Percentiles rank a stretch among this genome's conserved stretches.
phyloP scores from a whole-genome alignment of 2,797 vertebrate genomes.

The Danionella dracula region DNA sequence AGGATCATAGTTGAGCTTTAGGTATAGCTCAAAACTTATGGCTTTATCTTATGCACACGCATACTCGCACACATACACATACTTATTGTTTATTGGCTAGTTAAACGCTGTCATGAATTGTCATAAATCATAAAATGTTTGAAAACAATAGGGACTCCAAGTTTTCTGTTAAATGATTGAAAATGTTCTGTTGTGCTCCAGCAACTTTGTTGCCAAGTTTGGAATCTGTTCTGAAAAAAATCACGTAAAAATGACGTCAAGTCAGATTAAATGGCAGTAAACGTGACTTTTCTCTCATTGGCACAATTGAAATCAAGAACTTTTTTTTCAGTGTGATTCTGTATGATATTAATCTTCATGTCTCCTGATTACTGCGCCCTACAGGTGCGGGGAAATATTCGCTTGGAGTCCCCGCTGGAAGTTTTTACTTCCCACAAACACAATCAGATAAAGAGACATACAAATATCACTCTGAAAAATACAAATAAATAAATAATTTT shows the following conservation, averaged over 20 bases:
- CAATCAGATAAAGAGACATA: conserved; percentile 39
- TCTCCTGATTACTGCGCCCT: conserved; percentile 4
- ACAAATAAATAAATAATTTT: conserved; percentile 35
- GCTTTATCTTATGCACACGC: conserved; percentile 69
- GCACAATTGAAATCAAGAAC: conserved; percentile 36
- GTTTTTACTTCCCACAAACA: conserved; percentile 28
- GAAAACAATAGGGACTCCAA: conserved; percentile 58
- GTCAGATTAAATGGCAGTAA: conserved; percentile 45
- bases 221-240: conserved; percentile 37
- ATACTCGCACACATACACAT: conserved; percentile 10
- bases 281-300: conserved; percentile 45
- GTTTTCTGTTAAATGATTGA: conserved; percentile 29
- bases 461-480: conserved; percentile 50
- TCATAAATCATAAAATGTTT: conserved; percentile 43
- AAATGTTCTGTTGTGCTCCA: conserved; percentile 33
- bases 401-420: conserved; percentile 58
- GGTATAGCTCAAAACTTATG: conserved; percentile 78
- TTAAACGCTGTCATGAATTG: conserved; percentile 47
- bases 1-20: conserved; percentile 66
- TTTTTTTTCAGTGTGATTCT: background rate
- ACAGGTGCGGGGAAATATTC: background rate
- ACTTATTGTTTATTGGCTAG: conserved; percentile 36
- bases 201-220: conserved; percentile 26
- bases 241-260: conserved; percentile 35
- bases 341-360: background rate